A percentile compares a stretch with the other conserved stretches of the same genome.
Evolutionary conservation across 2,888 invertebrate genomes (phyloP).

Genomic region (Lacanobia oleracea): DNA sequence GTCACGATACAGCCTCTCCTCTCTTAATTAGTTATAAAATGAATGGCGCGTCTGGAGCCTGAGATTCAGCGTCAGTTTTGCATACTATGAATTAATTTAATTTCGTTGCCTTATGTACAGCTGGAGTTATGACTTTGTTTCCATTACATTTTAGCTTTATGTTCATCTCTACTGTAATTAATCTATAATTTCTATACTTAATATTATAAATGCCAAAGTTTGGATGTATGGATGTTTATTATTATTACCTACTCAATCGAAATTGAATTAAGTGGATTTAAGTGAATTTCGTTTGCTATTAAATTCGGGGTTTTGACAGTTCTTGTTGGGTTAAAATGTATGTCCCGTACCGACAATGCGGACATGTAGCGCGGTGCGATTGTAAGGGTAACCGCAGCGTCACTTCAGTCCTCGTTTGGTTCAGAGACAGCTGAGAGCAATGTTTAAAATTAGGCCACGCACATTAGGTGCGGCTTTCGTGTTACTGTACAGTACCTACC

Average conservation of each 20-base stretch:
- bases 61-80: constrained; percentile 44
- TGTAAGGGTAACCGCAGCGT: constrained; percentile 24
- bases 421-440: neutral
- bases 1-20: constrained; percentile 34
- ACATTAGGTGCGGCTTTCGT: constrained; percentile 26
- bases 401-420: constrained; percentile 12
- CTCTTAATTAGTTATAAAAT: constrained; percentile 55
- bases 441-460: constrained; percentile 14
- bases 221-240: too few species aligned
- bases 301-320: neutral
- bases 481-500: too few species aligned
- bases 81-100: constrained; percentile 54
- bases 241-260: too few species aligned
- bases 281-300: too few species aligned
- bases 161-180: neutral
- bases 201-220: too few species aligned
- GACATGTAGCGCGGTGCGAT: constrained; percentile 1
- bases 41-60: constrained; percentile 37
- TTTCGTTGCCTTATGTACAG: constrained; percentile 24
- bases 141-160: constrained; percentile 8
- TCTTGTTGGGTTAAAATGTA: constrained; percentile 15
- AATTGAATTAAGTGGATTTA: too few species aligned
- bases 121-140: constrained; percentile 25
- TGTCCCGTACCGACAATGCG: neutral
- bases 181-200: too few species aligned